These are phyloP conservation scores for Anagyrus pseudococci DNA, from an alignment of 2,888 invertebrate species.

Conservation along the genomic window DNA sequence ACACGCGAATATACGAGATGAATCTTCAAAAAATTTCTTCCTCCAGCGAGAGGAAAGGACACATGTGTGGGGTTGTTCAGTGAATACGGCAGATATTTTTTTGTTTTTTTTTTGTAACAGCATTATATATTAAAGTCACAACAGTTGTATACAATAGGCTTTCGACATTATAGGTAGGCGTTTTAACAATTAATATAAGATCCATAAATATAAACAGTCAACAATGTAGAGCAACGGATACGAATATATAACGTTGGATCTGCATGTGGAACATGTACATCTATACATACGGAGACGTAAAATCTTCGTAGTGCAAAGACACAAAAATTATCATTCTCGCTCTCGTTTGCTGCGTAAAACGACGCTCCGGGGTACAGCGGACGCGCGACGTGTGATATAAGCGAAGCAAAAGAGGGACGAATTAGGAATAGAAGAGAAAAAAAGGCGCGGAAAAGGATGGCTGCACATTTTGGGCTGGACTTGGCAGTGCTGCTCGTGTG, in stretches of 20 bases:
- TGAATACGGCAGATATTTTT: constrained; percentile 55
- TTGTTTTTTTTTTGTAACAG: constrained; percentile 49
- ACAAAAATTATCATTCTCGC: too few relatives aligned
- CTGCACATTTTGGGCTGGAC: constrained; percentile 26
- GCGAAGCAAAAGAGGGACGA: too few relatives aligned
- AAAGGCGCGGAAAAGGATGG: constrained; percentile 6
- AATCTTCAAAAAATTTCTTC: constrained; percentile 32
- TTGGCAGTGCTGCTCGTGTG: constrained; percentile 6
- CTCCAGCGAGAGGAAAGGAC: constrained; percentile 29
- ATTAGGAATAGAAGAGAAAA: constrained; percentile 3
- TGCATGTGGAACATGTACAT: too few relatives aligned
- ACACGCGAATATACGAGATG: too few relatives aligned
- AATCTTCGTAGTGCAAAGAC: too few relatives aligned
- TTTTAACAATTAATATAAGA: neutral
- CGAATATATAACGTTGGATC: too few relatives aligned
- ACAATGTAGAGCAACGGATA: constrained; percentile 17
- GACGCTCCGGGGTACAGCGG: too few relatives aligned
- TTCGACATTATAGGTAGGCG: neutral
- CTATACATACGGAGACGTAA: too few relatives aligned
- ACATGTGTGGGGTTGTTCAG: constrained; percentile 51
- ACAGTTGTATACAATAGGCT: constrained; percentile 30
- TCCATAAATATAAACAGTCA: neutral
- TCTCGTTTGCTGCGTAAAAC: too few relatives aligned
- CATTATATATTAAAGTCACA: constrained; percentile 50
- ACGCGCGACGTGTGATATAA: too few relatives aligned